Conservation (phyloP, 2,797 vertebrate genomes). For the Meda fulgida region DNA sequence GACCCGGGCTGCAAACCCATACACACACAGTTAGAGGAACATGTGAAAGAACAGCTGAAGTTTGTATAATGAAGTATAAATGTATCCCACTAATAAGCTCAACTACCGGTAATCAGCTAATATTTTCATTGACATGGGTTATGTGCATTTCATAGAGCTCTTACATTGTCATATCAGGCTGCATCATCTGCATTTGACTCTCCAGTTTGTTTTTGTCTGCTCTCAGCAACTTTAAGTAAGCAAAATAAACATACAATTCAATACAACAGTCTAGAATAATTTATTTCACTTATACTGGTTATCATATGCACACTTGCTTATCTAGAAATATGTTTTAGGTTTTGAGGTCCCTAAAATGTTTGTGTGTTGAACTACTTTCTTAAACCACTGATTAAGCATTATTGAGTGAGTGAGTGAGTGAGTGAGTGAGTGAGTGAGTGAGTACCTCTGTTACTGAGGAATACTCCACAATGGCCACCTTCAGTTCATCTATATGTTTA, state of each 20-base stretch:
- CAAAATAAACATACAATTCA: not conserved
- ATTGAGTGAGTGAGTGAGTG: not conserved
- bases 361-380: not conserved
- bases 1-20: conserved; percentile 57
- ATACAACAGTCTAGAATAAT: too few relatives aligned
- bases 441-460: conserved; percentile 84
- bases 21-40: conserved; percentile 21
- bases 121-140: not conserved
- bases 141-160: conserved; percentile 53
- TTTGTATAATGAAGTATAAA: not conserved
- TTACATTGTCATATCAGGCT: conserved; percentile 85
- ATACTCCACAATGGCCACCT: conserved; percentile 82
- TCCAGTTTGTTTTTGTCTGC: conserved; percentile 85
- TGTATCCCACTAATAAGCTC: not conserved
- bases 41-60: not conserved
- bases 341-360: not conserved
- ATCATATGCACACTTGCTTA: not conserved
- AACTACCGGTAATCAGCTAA: not conserved
- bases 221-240: conserved; percentile 79
- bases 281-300: not conserved
- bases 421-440: fast-evolving
- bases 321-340: not conserved
- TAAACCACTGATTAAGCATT: not conserved
- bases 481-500: conserved; percentile 83
- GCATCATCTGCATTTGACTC: conserved; percentile 82